Percentiles rank a stretch among this genome's conserved stretches.
These are phyloP conservation scores for Typhlichthys eigenmanni DNA, from an alignment of 2,797 vertebrate species.

Conservation along the genomic window DNA sequence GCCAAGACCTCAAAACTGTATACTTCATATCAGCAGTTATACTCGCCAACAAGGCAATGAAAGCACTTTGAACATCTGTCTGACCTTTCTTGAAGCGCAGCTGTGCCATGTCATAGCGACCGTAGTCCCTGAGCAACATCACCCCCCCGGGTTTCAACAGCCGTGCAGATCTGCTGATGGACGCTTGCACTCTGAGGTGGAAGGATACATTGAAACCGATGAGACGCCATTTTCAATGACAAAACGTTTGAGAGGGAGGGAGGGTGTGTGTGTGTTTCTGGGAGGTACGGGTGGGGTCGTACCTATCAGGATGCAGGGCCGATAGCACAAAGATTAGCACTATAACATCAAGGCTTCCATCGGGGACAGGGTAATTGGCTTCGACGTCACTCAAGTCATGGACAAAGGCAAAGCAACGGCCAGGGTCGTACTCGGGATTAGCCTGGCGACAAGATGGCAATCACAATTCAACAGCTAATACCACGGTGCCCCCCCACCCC, in stretches of 20 bases:
- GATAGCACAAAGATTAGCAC: conserved; percentile 97
- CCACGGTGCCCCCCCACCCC: neutral
- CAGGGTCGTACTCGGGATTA: conserved; percentile 85
- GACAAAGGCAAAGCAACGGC: conserved; percentile 91
- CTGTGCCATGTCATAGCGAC: conserved; percentile 95
- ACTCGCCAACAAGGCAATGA: neutral
- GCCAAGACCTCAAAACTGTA: too few relatives aligned
- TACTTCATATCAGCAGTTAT: neutral
- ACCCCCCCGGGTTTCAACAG: conserved; percentile 91
- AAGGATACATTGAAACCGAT: conserved; percentile 10
- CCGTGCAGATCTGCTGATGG: conserved; percentile 80
- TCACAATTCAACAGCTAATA: conserved; percentile 15
- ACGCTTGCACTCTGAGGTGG: conserved; percentile 79
- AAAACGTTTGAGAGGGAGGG: neutral
- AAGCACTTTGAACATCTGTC: neutral
- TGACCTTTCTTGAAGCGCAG: conserved; percentile 97
- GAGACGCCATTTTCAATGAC: neutral
- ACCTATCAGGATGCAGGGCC: conserved; percentile 92
- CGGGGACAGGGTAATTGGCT: conserved; percentile 83
- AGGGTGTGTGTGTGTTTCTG: too few relatives aligned
- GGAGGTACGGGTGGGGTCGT: conserved; percentile 38
- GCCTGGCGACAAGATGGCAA: conserved; percentile 69
- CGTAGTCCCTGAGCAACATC: conserved; percentile 93
- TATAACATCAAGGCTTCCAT: conserved; percentile 85
- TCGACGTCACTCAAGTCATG: conserved; percentile 86